Base-by-base conservation (phyloP, 2,888 invertebrate species). In the Phytoseiulus persimilis region DNA sequence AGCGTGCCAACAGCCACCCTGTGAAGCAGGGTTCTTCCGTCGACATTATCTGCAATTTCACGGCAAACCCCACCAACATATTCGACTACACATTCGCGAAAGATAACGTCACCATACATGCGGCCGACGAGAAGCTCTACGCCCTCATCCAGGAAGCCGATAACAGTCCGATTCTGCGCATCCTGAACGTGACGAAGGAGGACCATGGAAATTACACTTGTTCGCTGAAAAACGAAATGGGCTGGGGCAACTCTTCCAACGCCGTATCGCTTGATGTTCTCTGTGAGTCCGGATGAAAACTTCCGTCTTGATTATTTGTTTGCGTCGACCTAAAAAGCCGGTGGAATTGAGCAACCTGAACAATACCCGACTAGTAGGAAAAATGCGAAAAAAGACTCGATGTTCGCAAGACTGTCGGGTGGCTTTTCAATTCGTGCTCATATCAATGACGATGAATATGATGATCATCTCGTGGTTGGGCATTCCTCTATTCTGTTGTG, bases 201-300 rank as follows among this genome's bases (percentile, higher is more conserved):
- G 91, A 91, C 83, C 89, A 90, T 14, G 91, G 91, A 2, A 90
- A 90, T 89, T 91, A 91, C 83, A 91, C 91, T 6, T 91, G 91
- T 83, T 83, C 90, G 18, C 89, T 91, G 39, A 83, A 91, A 18
- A 91, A 91, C 83, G 89, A 90, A 14, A 90, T 91, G n/a, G 91
- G 91, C 14, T 90, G 90, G 65, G 91, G 91, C 32, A 91, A 91
- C 32, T 90, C 91, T 2, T 90, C 90, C n/a, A 90, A 91, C 32
- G 89, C 90, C 0, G 90, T 91, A 0, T 90, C 90, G 83, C 89
- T 91, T 83, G 91, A 91, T 89, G 91, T 91, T 28, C 89, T 91
- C 32, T 91, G 91, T 91, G 33, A 90, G 90, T 90, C 28, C 18
- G 14, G n/a, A 84, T 84, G 32, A 65, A 39, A 39, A 6, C 39